Evolutionary conservation across 2,797 vertebrate species (phyloP).

Genomic region (Myotis vivesi): DNA sequence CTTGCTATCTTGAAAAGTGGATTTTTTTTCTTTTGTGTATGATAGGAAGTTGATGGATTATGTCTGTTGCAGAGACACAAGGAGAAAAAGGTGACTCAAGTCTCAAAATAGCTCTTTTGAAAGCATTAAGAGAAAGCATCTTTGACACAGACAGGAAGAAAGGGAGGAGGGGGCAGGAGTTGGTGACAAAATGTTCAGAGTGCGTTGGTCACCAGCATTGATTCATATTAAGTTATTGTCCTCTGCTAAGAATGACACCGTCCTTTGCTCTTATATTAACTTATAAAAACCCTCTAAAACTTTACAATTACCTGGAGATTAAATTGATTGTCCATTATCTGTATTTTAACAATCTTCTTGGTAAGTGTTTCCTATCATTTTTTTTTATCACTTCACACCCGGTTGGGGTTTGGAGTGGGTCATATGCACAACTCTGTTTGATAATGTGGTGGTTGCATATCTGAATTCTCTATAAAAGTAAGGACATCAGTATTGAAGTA

Average conservation of each 20-base stretch:
- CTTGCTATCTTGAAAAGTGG: slow-evolving; percentile 57
- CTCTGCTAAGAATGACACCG: slow-evolving; percentile 60
- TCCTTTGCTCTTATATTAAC: slow-evolving; percentile 65
- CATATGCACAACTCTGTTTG: not conserved
- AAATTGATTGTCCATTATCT: slow-evolving; percentile 67
- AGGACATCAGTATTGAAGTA: not conserved
- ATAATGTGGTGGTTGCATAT: not conserved
- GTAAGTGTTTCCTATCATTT: slow-evolving; percentile 62
- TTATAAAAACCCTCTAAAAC: slow-evolving; percentile 41
- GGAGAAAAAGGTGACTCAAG: slow-evolving; percentile 72
- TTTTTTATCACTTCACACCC: slow-evolving; percentile 30
- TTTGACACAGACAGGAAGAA: slow-evolving; percentile 75
- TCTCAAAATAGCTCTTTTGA: slow-evolving; percentile 75
- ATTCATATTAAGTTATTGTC: slow-evolving; percentile 69
- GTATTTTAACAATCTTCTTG: slow-evolving; percentile 43
- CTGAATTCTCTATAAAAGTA: slow-evolving; percentile 35
- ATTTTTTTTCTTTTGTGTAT: slow-evolving; percentile 53
- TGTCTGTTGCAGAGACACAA: slow-evolving; percentile 72
- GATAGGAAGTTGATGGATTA: slow-evolving; percentile 75
- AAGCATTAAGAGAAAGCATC: slow-evolving; percentile 74
- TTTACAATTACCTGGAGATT: slow-evolving; percentile 42
- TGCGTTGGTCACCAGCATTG: slow-evolving; percentile 64
- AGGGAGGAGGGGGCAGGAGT: slow-evolving; percentile 63
- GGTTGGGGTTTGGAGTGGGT: slow-evolving; percentile 36
- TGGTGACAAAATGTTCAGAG: slow-evolving; percentile 65